A percentile compares a stretch with the other conserved stretches of the same genome.
Conservation (phyloP, 1,140 invertebrate species). For the Bombus sibiricus region DNA sequence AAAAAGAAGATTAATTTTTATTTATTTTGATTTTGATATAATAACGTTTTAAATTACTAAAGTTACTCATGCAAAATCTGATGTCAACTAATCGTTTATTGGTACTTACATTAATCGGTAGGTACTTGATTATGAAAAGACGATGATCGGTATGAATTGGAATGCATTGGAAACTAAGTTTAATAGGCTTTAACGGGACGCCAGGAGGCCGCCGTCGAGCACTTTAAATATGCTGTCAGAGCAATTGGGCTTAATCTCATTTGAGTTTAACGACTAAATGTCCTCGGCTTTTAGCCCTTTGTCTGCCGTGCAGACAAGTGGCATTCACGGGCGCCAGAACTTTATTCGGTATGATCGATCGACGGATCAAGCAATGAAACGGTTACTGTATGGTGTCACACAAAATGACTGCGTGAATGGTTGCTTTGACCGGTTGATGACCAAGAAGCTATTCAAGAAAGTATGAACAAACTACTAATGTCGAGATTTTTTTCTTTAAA, state of each 20-base stretch:
- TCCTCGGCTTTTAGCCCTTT: slow-evolving; percentile 67
- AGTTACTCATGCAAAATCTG: not conserved
- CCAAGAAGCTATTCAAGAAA: slow-evolving; percentile 17
- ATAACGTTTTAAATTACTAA: not conserved
- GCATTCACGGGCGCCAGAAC: slow-evolving; percentile 64
- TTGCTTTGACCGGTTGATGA: slow-evolving; percentile 33
- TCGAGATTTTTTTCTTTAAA: not conserved
- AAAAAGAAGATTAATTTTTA: too few relatives aligned
- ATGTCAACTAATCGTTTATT: not conserved
- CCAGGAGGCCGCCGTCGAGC: slow-evolving; percentile 33
- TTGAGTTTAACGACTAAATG: slow-evolving; percentile 61
- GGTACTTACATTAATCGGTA: not conserved
- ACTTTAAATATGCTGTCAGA: slow-evolving; percentile 59
- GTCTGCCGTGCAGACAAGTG: slow-evolving; percentile 62
- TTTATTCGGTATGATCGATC: slow-evolving; percentile 65
- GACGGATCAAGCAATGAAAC: slow-evolving; percentile 54
- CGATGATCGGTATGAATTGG: not conserved
- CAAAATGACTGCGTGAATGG: slow-evolving; percentile 43
- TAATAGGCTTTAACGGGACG: slow-evolving; percentile 9
- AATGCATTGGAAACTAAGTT: slow-evolving; percentile 12
- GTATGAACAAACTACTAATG: not conserved
- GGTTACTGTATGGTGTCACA: slow-evolving; percentile 37
- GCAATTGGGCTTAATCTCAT: slow-evolving; percentile 66
- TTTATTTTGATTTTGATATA: too few relatives aligned
- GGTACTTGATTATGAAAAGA: not conserved